Conservation (phyloP, 2,888 invertebrate genomes). For the Agriopis leucophaearia region DNA sequence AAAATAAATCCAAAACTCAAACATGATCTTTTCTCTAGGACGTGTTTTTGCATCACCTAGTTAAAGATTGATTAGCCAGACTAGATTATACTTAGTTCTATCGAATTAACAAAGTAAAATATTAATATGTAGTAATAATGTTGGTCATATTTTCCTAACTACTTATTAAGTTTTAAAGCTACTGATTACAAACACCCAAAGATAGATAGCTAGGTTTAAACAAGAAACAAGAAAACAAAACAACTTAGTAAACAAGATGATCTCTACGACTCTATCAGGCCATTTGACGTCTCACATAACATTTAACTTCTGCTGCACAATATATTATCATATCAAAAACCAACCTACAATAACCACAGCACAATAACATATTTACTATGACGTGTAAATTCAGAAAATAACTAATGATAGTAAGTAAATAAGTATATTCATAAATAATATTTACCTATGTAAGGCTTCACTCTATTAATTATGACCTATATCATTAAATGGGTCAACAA, state of each 20-base stretch:
- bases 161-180: too few relatives aligned
- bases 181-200: too few relatives aligned
- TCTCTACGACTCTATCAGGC: neutral
- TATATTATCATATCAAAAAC: conserved; percentile 4
- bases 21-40: too few relatives aligned
- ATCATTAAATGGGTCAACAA: conserved; percentile 44
- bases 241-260: neutral
- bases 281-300: neutral
- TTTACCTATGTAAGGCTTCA: conserved; percentile 4
- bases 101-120: too few relatives aligned
- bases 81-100: too few relatives aligned
- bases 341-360: too few relatives aligned
- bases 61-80: too few relatives aligned
- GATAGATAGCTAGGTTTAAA: neutral
- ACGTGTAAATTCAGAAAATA: conserved; percentile 1
- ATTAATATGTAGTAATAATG: too few relatives aligned
- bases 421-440: too few relatives aligned
- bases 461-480: conserved; percentile 38
- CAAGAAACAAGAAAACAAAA: neutral
- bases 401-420: neutral
- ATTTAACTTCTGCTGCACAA: neutral
- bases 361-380: neutral
- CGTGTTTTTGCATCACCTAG: too few relatives aligned
- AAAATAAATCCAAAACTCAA: too few relatives aligned
- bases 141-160: too few relatives aligned